These are phyloP conservation scores for Hoplostethus atlanticus DNA, from an alignment of 2,797 vertebrate species.

Conservation along the genomic window DNA sequence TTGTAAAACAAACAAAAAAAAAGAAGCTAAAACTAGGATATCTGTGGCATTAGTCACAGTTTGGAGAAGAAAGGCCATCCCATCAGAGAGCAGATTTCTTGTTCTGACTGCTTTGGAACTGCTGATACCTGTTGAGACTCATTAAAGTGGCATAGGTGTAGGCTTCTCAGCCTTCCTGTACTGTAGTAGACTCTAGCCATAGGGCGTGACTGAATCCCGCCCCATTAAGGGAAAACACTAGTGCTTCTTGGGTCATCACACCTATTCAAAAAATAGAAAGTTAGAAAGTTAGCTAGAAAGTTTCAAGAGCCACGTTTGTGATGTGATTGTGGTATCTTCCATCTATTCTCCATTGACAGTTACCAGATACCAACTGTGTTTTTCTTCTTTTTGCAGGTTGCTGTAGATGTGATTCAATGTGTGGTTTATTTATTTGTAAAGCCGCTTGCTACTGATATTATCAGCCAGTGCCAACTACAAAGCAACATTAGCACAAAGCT, in stretches of 20 bases:
- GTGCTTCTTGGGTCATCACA: not conserved
- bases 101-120: slow-evolving; percentile 32
- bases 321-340: not conserved
- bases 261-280: too few relatives aligned
- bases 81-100: slow-evolving; percentile 16
- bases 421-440: too few relatives aligned
- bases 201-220: slow-evolving; percentile 57
- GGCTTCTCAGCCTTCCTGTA: slow-evolving; percentile 28
- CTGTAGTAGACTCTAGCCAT: slow-evolving; percentile 30
- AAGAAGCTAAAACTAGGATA: not conserved
- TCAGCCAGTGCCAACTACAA: too few relatives aligned
- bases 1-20: too few relatives aligned
- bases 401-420: too few relatives aligned
- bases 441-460: too few relatives aligned
- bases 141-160: slow-evolving; percentile 46
- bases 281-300: too few relatives aligned
- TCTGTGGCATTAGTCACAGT: not conserved
- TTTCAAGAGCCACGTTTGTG: too few relatives aligned
- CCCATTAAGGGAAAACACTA: slow-evolving; percentile 50
- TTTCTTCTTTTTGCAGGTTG: too few relatives aligned
- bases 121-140: slow-evolving; percentile 60
- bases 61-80: not conserved
- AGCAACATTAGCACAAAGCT: too few relatives aligned
- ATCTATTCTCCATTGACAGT: too few relatives aligned
- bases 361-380: too few relatives aligned